Evolutionary conservation across 2,888 invertebrate genomes (phyloP).

Genomic region (Horisme vitalbata): DNA sequence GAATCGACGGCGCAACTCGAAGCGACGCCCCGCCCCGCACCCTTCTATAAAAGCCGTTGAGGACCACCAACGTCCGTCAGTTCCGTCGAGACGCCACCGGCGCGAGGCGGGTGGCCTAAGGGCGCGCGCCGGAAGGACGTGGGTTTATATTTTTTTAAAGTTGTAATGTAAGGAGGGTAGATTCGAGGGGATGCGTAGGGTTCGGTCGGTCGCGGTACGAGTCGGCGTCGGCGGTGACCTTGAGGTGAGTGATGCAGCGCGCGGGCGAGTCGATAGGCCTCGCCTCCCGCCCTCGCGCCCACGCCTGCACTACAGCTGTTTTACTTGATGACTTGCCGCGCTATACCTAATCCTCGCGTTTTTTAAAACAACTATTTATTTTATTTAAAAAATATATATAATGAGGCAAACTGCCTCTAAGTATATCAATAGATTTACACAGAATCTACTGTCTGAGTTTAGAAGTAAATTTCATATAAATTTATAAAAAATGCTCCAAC

Average conservation of each 20-base stretch:
- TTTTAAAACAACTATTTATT: constrained; percentile 10
- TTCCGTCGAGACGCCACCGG: constrained; percentile 71
- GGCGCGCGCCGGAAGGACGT: constrained; percentile 67
- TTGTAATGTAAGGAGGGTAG: constrained; percentile 57
- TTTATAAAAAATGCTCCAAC: no score
- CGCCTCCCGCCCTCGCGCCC: constrained; percentile 68
- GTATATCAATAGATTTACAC: no score
- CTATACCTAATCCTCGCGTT: constrained; percentile 34
- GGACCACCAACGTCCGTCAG: constrained; percentile 72
- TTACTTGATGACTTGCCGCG: constrained; percentile 61
- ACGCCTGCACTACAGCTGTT: constrained; percentile 77
- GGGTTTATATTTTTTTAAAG: constrained; percentile 63
- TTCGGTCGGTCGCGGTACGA: constrained; percentile 45
- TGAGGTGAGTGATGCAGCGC: constrained; percentile 73
- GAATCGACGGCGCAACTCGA: constrained; percentile 81
- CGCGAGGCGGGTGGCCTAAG: constrained; percentile 60
- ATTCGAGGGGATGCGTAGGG: constrained; percentile 57
- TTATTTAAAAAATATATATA: no score
- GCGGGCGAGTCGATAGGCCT: constrained; percentile 64
- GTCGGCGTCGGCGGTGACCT: constrained; percentile 58
- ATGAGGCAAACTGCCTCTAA: no score
- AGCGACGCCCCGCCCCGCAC: constrained; percentile 72
- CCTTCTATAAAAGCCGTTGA: constrained; percentile 67
- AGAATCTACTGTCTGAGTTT: no score
- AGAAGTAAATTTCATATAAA: no score